These are phyloP conservation scores for Hormiphora californensis DNA, from an alignment of 37 sponge, comb jelly and placozoan genomes.

Conservation along the genomic window DNA sequence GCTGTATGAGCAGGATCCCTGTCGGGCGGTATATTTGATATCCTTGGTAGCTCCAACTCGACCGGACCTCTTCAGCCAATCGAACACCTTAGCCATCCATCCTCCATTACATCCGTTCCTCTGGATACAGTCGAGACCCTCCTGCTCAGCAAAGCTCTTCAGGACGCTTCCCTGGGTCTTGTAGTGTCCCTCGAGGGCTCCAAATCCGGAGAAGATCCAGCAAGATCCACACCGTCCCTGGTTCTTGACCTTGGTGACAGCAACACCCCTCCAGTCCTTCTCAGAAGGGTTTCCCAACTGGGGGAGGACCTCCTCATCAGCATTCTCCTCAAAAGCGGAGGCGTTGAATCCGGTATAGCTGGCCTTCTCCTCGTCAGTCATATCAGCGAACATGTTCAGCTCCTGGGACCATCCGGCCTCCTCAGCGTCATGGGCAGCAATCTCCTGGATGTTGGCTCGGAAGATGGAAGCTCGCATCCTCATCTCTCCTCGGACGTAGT, in stretches of 20 bases:
- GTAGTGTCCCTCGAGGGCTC: constrained; percentile 21
- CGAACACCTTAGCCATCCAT: not conserved
- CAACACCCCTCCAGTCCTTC: constrained; percentile 5
- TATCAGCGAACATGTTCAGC: constrained; percentile 19
- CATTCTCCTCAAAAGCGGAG: not conserved
- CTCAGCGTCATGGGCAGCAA: not conserved
- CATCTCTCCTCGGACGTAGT: too few relatives aligned
- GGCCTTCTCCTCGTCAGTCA: not conserved
- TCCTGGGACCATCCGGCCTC: not conserved
- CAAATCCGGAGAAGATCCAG: constrained; percentile 5
- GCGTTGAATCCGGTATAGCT: not conserved
- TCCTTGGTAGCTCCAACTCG: not conserved
- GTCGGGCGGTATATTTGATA: not conserved
- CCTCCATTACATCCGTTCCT: not conserved
- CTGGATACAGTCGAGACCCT: not conserved
- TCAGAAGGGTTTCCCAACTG: too few relatives aligned
- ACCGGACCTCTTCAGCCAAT: not conserved
- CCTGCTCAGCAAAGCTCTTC: constrained; percentile 1
- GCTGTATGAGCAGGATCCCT: not conserved
- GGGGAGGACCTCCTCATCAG: not conserved
- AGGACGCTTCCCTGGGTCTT: constrained; percentile 4
- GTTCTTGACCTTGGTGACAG: constrained; percentile 10
- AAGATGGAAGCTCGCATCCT: too few relatives aligned
- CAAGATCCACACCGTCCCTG: not conserved
- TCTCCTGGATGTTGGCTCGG: too few relatives aligned